Conservation (phyloP, 2,113 vertebrate genomes). For the Oxyruncus cristatus region DNA sequence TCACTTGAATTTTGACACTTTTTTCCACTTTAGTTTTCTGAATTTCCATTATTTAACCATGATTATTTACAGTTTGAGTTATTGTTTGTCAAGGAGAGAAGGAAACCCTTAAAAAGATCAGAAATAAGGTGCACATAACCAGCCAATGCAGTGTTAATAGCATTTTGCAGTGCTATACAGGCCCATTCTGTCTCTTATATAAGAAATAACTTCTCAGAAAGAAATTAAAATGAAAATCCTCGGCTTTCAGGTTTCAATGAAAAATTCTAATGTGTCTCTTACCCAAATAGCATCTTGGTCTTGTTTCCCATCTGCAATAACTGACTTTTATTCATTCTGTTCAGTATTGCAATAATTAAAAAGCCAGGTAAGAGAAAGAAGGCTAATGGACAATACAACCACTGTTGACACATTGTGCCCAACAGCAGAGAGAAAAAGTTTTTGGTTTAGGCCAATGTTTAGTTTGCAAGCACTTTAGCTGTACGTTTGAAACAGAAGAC, state of each 20-base stretch:
- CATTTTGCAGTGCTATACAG: neutral
- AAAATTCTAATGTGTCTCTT: neutral
- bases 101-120: neutral
- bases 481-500: neutral
- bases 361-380: neutral
- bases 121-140: neutral
- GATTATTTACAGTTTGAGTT: neutral
- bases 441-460: neutral
- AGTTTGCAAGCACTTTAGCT: neutral
- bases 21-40: neutral
- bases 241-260: neutral
- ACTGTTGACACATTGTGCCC: neutral
- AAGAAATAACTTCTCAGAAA: neutral
- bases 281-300: neutral
- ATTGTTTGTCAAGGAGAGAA: neutral
- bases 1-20: neutral
- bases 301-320: neutral
- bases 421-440: neutral
- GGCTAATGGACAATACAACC: neutral
- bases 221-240: neutral
- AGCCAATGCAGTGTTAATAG: neutral
- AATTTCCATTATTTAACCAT: neutral
- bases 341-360: neutral
- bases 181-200: neutral
- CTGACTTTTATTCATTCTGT: neutral